Evolutionary conservation across 2,113 vertebrate genomes (phyloP), one percentile per base, ranked within the genome.

Genomic region (Brachirus orientalis): DNA sequence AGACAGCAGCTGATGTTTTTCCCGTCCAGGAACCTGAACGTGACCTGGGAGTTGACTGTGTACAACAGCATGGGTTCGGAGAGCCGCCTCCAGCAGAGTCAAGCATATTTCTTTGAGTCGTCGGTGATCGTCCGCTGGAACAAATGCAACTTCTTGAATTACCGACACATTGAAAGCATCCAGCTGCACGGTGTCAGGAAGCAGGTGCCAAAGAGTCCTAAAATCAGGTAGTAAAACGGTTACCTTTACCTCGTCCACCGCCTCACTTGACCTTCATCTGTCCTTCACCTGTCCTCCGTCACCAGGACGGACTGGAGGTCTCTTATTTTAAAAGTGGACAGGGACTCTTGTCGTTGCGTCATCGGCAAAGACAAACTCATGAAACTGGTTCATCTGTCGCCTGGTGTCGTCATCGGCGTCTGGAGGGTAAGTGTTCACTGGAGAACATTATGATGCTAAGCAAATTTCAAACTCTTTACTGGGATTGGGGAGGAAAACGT

Each of bases 31-130:
- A 76, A 48, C 36, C 22, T 79, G 54, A 75, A 65, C 0, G 66
- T 86, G 60, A 66, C 20, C 53, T 90, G 86, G 86, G 74, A 87
- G 65, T 62, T 90, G 67, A 81, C 33, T 3, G 14, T 87, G 67
- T 0, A 5, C 1, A 20, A 69, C 0, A 0, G 1, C 0, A 0
- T 0, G 0, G 86, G 83, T 0, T 13, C 0, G 8, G 6, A 56
- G 60, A 3, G 6, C 0, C 43, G 2, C 3, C 11, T 64, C 52
- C 10, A 64, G 64, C 67, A 60, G 43, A 78, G 64, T 20, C 36
- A 17, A 5, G 43, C 6, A 0, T 44, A 28, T 9, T 84, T 78
- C 72, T 84, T 78, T 0, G 13, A 84, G 13, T 63, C 88, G 0
- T 87, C 85, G 0, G 43, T 76, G 16, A 36, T 79, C 11, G 1